Percentiles rank a stretch among this genome's conserved stretches.
Evolutionary conservation across 2,113 vertebrate genomes (phyloP).

Genomic region (Craseonycteris thonglongyai): DNA sequence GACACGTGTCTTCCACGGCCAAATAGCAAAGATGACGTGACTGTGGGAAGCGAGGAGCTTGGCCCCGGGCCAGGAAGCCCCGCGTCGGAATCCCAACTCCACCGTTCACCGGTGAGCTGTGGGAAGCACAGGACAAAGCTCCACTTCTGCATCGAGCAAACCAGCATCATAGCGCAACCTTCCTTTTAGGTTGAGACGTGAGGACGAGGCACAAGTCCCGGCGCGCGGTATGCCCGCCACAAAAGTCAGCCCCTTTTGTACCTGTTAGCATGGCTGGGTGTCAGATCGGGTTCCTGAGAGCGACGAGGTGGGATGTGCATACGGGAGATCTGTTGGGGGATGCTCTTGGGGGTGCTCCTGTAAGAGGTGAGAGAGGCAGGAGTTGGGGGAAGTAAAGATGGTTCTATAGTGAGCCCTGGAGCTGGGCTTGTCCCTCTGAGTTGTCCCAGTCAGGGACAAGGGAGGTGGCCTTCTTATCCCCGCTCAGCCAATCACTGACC

Average conservation of each 20-base stretch:
- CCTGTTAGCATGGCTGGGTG: neutral
- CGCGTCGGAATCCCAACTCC: neutral
- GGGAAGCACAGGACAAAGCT: neutral
- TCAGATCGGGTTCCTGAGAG: neutral
- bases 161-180: neutral
- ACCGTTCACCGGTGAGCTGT: neutral
- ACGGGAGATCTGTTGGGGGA: no score
- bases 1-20: neutral
- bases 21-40: neutral
- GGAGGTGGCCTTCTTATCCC: accelerated
- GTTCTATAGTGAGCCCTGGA: neutral
- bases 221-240: neutral
- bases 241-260: neutral
- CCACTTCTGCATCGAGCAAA: neutral
- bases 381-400: no score
- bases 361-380: neutral
- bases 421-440: neutral
- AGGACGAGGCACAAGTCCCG: neutral
- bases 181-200: neutral
- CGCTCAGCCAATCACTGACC: neutral
- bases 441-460: neutral
- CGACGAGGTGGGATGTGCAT: neutral
- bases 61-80: neutral
- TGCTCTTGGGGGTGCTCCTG: neutral
- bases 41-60: neutral